phyloP scores from a whole-genome alignment of 2,888 invertebrate species.

The Drosophila fulvimacula region DNA sequence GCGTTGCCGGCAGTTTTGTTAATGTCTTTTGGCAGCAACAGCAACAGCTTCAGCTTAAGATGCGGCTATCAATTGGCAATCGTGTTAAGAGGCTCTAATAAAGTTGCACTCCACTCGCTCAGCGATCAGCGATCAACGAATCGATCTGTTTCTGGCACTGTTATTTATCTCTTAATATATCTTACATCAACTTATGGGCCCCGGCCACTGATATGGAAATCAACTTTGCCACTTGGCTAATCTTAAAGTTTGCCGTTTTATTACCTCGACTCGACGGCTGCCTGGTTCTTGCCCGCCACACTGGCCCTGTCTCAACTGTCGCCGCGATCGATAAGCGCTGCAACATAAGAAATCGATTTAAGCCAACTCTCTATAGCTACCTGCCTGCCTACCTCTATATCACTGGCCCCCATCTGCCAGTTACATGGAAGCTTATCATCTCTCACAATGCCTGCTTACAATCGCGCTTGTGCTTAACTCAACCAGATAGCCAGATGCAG shows the following conservation, averaged over 20 bases:
- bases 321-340: constrained; percentile 44
- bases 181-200: constrained; percentile 74
- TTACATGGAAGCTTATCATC: constrained; percentile 74
- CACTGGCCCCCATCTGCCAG: constrained; percentile 45
- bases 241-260: constrained; percentile 54
- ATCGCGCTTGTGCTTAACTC: constrained; percentile 68
- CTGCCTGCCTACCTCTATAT: constrained; percentile 32
- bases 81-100: constrained; percentile 76
- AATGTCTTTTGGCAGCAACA: constrained; percentile 76
- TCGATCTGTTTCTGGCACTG: constrained; percentile 65
- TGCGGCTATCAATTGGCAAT: constrained; percentile 69
- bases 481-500: constrained; percentile 66
- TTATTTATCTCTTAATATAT: constrained; percentile 74
- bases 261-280: neutral
- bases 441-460: constrained; percentile 58
- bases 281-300: neutral
- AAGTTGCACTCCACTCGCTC: constrained; percentile 59
- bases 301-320: constrained; percentile 8
- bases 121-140: constrained; percentile 29
- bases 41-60: constrained; percentile 15
- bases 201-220: constrained; percentile 65
- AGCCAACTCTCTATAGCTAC: constrained; percentile 36
- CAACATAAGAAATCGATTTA: constrained; percentile 79
- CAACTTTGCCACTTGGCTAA: constrained; percentile 76
- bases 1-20: constrained; percentile 66